Evolutionary conservation across 2,888 invertebrate species (phyloP).

Genomic region (Stenichneumon culpator): DNA sequence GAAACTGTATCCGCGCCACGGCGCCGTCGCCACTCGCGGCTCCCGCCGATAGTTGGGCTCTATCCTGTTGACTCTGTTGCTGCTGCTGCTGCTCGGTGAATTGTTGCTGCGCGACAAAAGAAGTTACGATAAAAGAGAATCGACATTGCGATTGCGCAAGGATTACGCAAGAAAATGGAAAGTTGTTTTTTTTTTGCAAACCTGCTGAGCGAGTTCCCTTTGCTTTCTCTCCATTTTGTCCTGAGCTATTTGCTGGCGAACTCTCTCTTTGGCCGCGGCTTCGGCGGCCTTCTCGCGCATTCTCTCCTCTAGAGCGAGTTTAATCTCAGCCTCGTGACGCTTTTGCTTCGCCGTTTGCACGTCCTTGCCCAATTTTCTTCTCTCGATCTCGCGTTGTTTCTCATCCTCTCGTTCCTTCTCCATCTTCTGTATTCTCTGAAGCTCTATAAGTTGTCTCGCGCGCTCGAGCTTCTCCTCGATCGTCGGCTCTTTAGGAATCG

Average conservation of each 20-base stretch:
- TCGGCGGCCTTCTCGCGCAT: slow-evolving; percentile 92
- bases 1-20: slow-evolving; percentile 93
- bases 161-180: slow-evolving; percentile 7
- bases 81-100: slow-evolving; percentile 45
- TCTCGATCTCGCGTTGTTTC: slow-evolving; percentile 89
- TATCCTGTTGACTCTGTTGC: slow-evolving; percentile 46
- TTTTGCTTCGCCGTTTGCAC: slow-evolving; percentile 90
- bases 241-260: slow-evolving; percentile 93
- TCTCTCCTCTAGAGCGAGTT: slow-evolving; percentile 90
- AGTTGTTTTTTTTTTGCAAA: slow-evolving; percentile 53
- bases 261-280: slow-evolving; percentile 90
- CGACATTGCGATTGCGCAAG: slow-evolving; percentile 1
- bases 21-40: slow-evolving; percentile 77
- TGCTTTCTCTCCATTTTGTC: slow-evolving; percentile 91
- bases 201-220: slow-evolving; percentile 79
- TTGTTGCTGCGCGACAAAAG: slow-evolving; percentile 58
- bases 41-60: background rate
- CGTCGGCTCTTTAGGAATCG: slow-evolving; percentile 34
- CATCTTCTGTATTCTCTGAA: slow-evolving; percentile 86
- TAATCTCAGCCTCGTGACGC: slow-evolving; percentile 92
- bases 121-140: background rate
- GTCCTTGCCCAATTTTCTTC: slow-evolving; percentile 91
- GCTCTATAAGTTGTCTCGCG: slow-evolving; percentile 89
- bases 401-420: slow-evolving; percentile 90
- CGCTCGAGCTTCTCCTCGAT: slow-evolving; percentile 88